Conservation (phyloP, 2,888 invertebrate genomes). For the Vandiemenella viatica region DNA sequence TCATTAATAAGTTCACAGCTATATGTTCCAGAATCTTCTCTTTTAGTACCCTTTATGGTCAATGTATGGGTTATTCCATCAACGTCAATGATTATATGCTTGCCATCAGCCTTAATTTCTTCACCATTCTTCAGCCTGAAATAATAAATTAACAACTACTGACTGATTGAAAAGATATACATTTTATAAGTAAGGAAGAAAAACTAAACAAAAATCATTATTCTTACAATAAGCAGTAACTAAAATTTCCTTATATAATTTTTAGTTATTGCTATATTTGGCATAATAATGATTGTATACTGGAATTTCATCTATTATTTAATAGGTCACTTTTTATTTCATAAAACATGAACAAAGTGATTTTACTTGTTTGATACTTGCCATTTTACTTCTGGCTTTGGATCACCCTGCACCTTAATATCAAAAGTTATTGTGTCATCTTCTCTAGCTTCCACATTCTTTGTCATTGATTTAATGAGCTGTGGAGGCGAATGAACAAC, state of each 20-base stretch:
- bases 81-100: constrained; percentile 47
- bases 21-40: constrained; percentile 63
- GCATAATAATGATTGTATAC: no score
- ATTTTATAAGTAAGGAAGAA: no score
- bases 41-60: constrained; percentile 51
- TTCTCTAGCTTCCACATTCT: constrained; percentile 51
- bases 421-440: constrained; percentile 60
- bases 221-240: no score
- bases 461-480: constrained; percentile 52
- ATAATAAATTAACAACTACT: constrained; percentile 7
- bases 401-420: constrained; percentile 66
- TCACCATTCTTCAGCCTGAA: constrained; percentile 55
- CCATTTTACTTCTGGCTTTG: constrained; percentile 75
- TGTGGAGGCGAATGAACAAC: constrained; percentile 68
- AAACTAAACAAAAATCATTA: no score
- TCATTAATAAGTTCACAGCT: constrained; percentile 46
- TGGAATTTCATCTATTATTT: no score
- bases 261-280: no score
- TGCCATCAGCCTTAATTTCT: constrained; percentile 46
- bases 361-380: no score
- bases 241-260: no score
- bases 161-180: not conserved
- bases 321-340: no score
- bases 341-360: no score
- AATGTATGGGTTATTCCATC: constrained; percentile 61